Evolutionary conservation across 2,888 invertebrate genomes (phyloP), one percentile per base, ranked within the genome.

Genomic region (Cryptus viduatorius): DNA sequence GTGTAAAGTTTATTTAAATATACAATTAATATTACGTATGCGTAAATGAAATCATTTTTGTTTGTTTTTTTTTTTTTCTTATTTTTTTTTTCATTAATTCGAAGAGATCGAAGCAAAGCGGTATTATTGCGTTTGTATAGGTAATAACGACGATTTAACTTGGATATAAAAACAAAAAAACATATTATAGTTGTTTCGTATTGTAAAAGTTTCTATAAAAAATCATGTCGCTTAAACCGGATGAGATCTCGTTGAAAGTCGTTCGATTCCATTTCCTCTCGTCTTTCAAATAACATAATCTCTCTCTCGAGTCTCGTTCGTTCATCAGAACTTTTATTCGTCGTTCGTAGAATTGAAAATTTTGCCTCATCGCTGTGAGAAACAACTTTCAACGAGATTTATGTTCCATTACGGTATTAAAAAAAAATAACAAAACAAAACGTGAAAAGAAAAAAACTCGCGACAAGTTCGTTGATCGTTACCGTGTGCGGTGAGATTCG

Each of bases 171-270:
- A 50, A 72, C 59, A 29, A 56, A 67, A 53, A 50, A 59, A 44
- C 14, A 5, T 81, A 73, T 48, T 84, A 84, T 88, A 89, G 89
- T 89, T 90, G 89, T 90, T 91, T 91, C 89, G 88, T 88, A 87
- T 86, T 87, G 84, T 83, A 88, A 86, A 86, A 82, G 86, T 86
- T 88, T 90, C 86, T 87, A 87, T 79, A 84, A 87, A 86, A 80
- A 87, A 86, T 84, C 85, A 86, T 88, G 88, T 88, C 88, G 88
- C 89, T 88, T 89, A 84, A 61, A 82, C 83, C 83, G 86, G 86
- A 83, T 87, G 85, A 82, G 89, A 87, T 90, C 90, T 90, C 90
- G 89, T 89, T 90, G 89, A 90, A 90, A 90, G 89, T 90, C 85
- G 71, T 82, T 79, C 77, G 42, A 44, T 69, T 64, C 77, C 59